These are phyloP conservation scores for Grapholita molesta DNA, from an alignment of 1,140 invertebrate species.

Conservation along the genomic window DNA sequence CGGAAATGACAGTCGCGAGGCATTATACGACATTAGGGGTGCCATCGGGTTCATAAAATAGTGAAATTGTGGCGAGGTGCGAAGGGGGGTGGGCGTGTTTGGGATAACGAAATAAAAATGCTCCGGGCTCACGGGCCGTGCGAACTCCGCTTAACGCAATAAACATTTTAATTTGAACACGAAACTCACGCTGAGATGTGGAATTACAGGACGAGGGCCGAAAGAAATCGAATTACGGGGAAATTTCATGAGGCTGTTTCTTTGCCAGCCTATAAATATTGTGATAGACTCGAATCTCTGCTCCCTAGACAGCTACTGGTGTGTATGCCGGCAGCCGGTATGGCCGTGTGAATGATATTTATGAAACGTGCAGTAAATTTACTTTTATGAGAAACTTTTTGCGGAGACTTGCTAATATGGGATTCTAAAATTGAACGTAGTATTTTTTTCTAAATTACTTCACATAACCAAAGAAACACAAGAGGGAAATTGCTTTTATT, in stretches of 20 bases:
- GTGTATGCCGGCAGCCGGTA: neutral
- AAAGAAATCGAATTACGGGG: conserved; percentile 58
- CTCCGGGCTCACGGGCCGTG: conserved; percentile 57
- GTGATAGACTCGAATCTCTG: neutral
- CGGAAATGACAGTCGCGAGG: conserved; percentile 66
- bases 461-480: too few species aligned
- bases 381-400: neutral
- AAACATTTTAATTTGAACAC: conserved; percentile 77
- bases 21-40: conserved; percentile 64
- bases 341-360: neutral
- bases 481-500: too few species aligned
- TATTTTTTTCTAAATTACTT: neutral
- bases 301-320: neutral
- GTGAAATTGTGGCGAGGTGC: conserved; percentile 47
- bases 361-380: conserved; percentile 3
- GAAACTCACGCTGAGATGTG: conserved; percentile 73
- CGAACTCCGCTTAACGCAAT: conserved; percentile 73
- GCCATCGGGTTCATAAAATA: conserved; percentile 50
- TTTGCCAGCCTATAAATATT: conserved; percentile 5
- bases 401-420: neutral
- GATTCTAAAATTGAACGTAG: neutral
- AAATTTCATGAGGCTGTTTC: conserved; percentile 40
- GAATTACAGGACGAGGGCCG: conserved; percentile 61
- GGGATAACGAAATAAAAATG: conserved; percentile 72
- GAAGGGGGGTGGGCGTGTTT: conserved; percentile 52